Evolutionary conservation across 2,888 invertebrate species (phyloP).

Genomic region (Drosophila neonasuta): DNA sequence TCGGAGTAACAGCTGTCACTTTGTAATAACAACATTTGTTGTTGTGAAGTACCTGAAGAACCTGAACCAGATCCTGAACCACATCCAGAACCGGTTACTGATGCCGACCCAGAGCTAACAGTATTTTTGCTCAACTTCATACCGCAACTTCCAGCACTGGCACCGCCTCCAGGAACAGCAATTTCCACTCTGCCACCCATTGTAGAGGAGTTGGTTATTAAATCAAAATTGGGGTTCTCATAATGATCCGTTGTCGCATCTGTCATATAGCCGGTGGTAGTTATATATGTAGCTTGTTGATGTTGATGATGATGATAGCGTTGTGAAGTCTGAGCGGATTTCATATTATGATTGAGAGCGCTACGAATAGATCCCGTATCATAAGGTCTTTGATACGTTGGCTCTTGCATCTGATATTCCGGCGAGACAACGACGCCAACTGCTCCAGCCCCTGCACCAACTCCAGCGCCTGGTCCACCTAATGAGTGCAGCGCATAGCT

Average conservation of each 20-base stretch:
- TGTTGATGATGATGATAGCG: slow-evolving; percentile 58
- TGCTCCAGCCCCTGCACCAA: neutral
- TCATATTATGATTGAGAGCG: slow-evolving; percentile 60
- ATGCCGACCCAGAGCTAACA: slow-evolving; percentile 58
- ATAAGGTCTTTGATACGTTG: slow-evolving; percentile 80
- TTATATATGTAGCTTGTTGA: slow-evolving; percentile 47
- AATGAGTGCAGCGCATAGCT: slow-evolving; percentile 84
- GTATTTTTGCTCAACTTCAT: slow-evolving; percentile 57
- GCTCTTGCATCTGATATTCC: slow-evolving; percentile 77
- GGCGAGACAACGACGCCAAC: slow-evolving; percentile 26
- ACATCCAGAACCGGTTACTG: slow-evolving; percentile 25
- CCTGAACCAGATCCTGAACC: slow-evolving; percentile 58
- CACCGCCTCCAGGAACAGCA: slow-evolving; percentile 16
- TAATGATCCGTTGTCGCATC: slow-evolving; percentile 81
- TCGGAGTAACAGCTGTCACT: slow-evolving; percentile 82
- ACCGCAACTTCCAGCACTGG: neutral
- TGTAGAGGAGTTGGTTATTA: slow-evolving; percentile 44
- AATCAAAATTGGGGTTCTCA: slow-evolving; percentile 82
- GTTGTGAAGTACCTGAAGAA: slow-evolving; percentile 69
- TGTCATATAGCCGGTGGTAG: slow-evolving; percentile 72
- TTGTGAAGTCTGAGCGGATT: slow-evolving; percentile 21
- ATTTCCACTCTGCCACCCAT: slow-evolving; percentile 23
- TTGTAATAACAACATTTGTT: slow-evolving; percentile 74
- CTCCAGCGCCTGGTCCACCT: slow-evolving; percentile 20
- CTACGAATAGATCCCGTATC: slow-evolving; percentile 80